phyloP scores from a whole-genome alignment of 2,888 invertebrate species.

The Nomada fucata region DNA sequence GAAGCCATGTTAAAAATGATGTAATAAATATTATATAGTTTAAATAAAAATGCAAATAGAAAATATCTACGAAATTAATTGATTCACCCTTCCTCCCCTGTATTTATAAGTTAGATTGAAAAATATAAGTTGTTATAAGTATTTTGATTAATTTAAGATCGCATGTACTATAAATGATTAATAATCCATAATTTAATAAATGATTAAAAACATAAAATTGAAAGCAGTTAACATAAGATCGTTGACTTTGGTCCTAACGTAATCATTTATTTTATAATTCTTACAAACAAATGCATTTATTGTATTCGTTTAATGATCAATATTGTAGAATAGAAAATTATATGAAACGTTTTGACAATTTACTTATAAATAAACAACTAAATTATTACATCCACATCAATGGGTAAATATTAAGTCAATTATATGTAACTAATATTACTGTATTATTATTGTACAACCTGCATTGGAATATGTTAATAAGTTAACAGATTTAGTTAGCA shows the following conservation, averaged over 20 bases:
- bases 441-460: not conserved
- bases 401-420: not conserved
- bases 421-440: not conserved
- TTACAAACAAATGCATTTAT: not conserved
- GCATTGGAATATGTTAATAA: not conserved
- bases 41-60: slow-evolving; percentile 41
- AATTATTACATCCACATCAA: not conserved
- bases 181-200: not conserved
- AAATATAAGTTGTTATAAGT: slow-evolving; percentile 13
- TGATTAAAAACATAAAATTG: not conserved
- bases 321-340: not conserved
- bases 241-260: not conserved
- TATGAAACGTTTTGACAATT: not conserved
- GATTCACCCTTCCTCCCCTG: slow-evolving; percentile 1
- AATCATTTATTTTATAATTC: not conserved
- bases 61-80: slow-evolving; percentile 3
- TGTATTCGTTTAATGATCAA: not conserved
- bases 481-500: not conserved
- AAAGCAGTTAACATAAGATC: not conserved
- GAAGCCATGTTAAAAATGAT: slow-evolving; percentile 44
- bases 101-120: not conserved
- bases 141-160: not conserved
- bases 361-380: not conserved
- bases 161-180: not conserved
- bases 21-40: slow-evolving; percentile 30